Conservation (phyloP, 2,888 invertebrate species). For the Sminthurides aquaticus region DNA sequence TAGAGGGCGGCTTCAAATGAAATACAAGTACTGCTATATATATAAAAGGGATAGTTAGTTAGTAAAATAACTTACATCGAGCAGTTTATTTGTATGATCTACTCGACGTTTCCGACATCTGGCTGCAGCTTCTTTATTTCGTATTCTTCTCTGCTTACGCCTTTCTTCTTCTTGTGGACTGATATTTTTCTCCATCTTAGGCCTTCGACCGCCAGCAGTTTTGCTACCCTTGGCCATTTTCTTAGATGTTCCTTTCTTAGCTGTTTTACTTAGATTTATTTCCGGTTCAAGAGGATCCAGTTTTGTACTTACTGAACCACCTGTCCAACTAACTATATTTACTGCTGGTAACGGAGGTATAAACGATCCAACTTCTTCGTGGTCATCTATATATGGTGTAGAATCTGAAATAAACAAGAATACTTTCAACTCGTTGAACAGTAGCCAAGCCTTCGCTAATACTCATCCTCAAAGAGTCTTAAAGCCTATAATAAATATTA, state of each 20-base stretch:
- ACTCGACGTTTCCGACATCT: slow-evolving; percentile 91
- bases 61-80: slow-evolving; percentile 55
- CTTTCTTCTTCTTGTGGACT: slow-evolving; percentile 89
- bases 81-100: slow-evolving; percentile 86
- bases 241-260: slow-evolving; percentile 9
- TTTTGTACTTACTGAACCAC: slow-evolving; percentile 26
- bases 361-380: slow-evolving; percentile 24
- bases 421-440: not conserved
- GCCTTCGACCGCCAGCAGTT: slow-evolving; percentile 25
- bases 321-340: slow-evolving; percentile 33
- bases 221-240: slow-evolving; percentile 22
- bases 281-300: slow-evolving; percentile 1
- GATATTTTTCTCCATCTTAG: slow-evolving; percentile 46
- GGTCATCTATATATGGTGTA: slow-evolving; percentile 20
- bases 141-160: slow-evolving; percentile 73
- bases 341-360: slow-evolving; percentile 27
- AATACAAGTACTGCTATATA: not conserved
- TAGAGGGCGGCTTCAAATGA: no score
- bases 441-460: not conserved
- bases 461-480: not conserved
- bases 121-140: slow-evolving; percentile 96
- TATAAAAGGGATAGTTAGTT: not conserved
- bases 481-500: not conserved
- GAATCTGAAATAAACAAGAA: slow-evolving; percentile 14
- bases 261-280: slow-evolving; percentile 4